Conservation (phyloP, 2,888 invertebrate species). For the Drosophila quinaria region DNA sequence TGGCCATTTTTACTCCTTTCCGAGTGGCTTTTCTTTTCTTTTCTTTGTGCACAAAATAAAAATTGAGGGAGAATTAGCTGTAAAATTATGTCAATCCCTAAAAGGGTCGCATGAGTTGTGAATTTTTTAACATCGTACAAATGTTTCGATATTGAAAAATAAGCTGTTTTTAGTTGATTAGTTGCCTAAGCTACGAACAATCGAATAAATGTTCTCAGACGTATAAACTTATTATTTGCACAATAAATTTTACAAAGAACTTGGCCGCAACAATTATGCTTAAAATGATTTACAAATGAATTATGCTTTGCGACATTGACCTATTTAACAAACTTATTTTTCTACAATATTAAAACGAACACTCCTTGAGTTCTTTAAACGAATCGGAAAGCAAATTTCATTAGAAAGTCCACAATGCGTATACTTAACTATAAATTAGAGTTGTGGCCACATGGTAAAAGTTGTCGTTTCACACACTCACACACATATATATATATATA, state of each 20-base stretch:
- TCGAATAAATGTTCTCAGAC: background rate
- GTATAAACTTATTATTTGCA: background rate
- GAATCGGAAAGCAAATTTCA: conserved; percentile 36
- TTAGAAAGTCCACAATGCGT: conserved; percentile 64
- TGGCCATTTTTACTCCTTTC: conserved; percentile 26
- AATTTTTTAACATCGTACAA: background rate
- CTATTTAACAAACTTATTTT: background rate
- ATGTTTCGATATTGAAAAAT: background rate
- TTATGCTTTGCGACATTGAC: background rate
- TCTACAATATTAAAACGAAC: background rate
- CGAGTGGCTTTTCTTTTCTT: conserved; percentile 17
- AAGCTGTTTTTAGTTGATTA: conserved; percentile 6
- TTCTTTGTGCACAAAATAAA: conserved; percentile 62
- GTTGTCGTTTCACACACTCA: conserved; percentile 32
- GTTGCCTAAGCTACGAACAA: background rate
- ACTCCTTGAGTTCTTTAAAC: background rate
- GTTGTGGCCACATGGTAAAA: conserved; percentile 62
- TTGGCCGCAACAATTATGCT: background rate
- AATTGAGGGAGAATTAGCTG: conserved; percentile 71
- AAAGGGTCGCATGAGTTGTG: conserved; percentile 17
- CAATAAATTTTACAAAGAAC: background rate
- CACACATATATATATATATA: conserved; percentile 1
- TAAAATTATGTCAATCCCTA: conserved; percentile 70
- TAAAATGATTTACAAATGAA: background rate
- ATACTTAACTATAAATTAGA: conserved; percentile 73